phyloP scores from a whole-genome alignment of 2,113 vertebrate species.

The Leptocoma aspasia region DNA sequence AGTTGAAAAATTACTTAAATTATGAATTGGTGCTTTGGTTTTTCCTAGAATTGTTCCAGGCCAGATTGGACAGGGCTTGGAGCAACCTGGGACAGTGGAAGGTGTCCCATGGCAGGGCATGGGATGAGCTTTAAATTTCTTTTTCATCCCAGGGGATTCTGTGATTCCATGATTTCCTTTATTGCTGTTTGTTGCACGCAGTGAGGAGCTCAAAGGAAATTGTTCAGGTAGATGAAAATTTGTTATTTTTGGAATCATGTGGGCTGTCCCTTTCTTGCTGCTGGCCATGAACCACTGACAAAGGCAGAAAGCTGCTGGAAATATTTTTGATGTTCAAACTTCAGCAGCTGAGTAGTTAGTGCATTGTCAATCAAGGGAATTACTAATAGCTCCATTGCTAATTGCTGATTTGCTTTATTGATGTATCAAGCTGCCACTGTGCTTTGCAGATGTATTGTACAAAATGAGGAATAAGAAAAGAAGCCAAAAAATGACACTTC shows the following conservation, averaged over 20 bases:
- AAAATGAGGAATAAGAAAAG: neutral
- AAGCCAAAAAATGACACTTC: accelerated
- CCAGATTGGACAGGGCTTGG: neutral
- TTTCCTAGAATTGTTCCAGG: neutral
- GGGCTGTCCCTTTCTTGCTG: neutral
- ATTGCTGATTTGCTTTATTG: constrained; percentile 19
- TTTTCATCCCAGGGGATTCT: neutral
- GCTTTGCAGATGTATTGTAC: neutral
- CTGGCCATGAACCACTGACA: neutral
- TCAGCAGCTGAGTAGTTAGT: neutral
- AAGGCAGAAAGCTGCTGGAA: neutral
- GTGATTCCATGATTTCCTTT: neutral
- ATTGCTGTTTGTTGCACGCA: neutral
- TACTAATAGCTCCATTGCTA: neutral
- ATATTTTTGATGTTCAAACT: neutral
- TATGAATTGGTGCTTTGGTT: neutral
- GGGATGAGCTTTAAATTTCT: neutral
- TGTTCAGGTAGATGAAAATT: neutral
- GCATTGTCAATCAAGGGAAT: neutral
- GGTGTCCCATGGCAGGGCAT: neutral
- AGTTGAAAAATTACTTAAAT: neutral
- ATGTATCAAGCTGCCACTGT: neutral
- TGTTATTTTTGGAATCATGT: neutral
- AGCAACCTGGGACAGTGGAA: neutral
- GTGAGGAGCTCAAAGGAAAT: neutral